Percentiles rank a stretch among this genome's conserved stretches.
phyloP scores from a whole-genome alignment of 1,140 invertebrate species.

The Parapsyche elsis region DNA sequence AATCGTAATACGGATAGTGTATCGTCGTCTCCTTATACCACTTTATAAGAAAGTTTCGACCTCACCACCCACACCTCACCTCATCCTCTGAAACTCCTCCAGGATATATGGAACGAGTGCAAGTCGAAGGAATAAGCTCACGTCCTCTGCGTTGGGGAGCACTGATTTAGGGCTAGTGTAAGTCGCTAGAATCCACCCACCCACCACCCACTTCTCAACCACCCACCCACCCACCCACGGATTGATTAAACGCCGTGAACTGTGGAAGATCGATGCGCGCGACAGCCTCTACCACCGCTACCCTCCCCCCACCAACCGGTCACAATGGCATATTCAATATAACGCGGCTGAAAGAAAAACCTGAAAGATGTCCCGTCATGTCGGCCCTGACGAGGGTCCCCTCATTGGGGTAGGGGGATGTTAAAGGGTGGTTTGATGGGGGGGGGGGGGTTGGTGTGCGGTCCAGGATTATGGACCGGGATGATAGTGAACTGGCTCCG shows the following conservation, averaged over 20 bases:
- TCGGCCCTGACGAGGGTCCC: conserved; percentile 40
- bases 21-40: too few species aligned
- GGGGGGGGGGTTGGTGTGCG: not conserved
- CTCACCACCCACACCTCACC: too few species aligned
- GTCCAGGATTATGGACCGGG: conserved; percentile 26
- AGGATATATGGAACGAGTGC: too few species aligned
- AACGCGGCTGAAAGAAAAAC: conserved; percentile 41
- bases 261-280: conserved; percentile 41
- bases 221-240: not conserved
- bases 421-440: not conserved
- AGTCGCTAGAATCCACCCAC: not conserved
- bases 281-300: not conserved
- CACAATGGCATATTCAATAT: conserved; percentile 46
- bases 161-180: too few species aligned
- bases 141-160: too few species aligned
- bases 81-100: too few species aligned
- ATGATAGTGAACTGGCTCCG: conserved; percentile 9
- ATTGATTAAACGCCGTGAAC: conserved; percentile 43
- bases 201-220: not conserved
- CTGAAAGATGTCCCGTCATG: conserved; percentile 46
- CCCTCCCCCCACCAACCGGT: not conserved
- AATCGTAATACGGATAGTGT: too few species aligned
- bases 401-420: too few species aligned
- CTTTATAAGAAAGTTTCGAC: too few species aligned
- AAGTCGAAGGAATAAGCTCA: too few species aligned